A percentile compares a stretch with the other conserved stretches of the same genome.
Conservation (phyloP, 2,113 vertebrate genomes). For the Abramis brama region DNA sequence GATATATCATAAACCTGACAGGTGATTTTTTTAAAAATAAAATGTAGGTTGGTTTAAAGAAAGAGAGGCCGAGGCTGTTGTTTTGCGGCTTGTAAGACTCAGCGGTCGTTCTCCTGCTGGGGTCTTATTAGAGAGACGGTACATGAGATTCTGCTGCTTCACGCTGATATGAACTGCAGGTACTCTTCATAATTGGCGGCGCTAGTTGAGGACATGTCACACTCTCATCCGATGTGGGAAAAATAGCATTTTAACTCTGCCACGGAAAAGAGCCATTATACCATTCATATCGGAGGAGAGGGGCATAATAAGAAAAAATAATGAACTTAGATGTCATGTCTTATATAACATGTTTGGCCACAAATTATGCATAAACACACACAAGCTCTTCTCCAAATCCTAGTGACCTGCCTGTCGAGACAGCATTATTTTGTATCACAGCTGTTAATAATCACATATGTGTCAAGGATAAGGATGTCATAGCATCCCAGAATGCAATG, state of each 20-base stretch:
- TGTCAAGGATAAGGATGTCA: not conserved
- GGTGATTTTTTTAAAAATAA: no score
- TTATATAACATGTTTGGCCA: conserved; percentile 11
- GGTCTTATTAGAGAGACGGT: conserved; percentile 53
- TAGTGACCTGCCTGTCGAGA: not conserved
- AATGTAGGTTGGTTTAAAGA: not conserved
- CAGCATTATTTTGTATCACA: not conserved
- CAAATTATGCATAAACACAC: conserved; percentile 8
- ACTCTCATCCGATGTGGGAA: conserved; percentile 34
- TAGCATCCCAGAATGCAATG: not conserved
- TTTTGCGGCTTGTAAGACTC: conserved; percentile 28
- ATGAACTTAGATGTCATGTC: conserved; percentile 20
- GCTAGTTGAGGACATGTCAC: conserved; percentile 39
- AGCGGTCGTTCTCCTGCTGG: conserved; percentile 34
- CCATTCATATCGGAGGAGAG: not conserved
- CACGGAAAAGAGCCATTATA: not conserved
- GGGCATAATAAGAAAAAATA: conserved; percentile 32
- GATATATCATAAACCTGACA: no score
- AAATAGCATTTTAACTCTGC: conserved; percentile 28
- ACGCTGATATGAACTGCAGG: conserved; percentile 37
- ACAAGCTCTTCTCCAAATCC: not conserved
- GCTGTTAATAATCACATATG: not conserved
- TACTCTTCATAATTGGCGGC: conserved; percentile 52
- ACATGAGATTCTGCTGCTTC: conserved; percentile 46
- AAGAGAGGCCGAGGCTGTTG: conserved; percentile 37